These are phyloP conservation scores for Melanchra persicariae DNA, from an alignment of 2,888 invertebrate genomes.

Conservation along the genomic window DNA sequence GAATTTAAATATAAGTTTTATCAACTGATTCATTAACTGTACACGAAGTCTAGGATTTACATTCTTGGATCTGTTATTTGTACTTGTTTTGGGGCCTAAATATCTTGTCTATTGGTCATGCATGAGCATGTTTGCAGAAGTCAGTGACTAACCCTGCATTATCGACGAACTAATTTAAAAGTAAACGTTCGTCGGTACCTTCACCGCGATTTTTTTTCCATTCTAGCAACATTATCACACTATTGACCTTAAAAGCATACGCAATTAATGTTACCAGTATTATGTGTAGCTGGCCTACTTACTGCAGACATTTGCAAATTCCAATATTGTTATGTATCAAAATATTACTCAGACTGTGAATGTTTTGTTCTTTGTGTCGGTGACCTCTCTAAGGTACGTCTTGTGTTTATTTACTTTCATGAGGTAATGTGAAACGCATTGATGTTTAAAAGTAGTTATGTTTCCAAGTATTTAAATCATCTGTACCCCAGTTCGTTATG, in stretches of 20 bases:
- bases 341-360: slow-evolving; percentile 69
- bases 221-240: slow-evolving; percentile 45
- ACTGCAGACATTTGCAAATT: slow-evolving; percentile 73
- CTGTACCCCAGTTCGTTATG: slow-evolving; percentile 18
- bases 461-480: slow-evolving; percentile 19
- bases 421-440: slow-evolving; percentile 44
- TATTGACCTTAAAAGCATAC: slow-evolving; percentile 57
- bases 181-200: slow-evolving; percentile 26
- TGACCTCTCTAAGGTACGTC: slow-evolving; percentile 59
- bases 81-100: not conserved
- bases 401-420: slow-evolving; percentile 56
- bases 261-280: slow-evolving; percentile 49
- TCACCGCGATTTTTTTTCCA: slow-evolving; percentile 42
- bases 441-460: slow-evolving; percentile 6
- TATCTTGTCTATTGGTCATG: slow-evolving; percentile 30
- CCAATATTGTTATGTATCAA: slow-evolving; percentile 70
- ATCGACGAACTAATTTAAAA: slow-evolving; percentile 9
- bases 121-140: slow-evolving; percentile 8
- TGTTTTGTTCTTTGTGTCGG: slow-evolving; percentile 64
- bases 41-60: slow-evolving; percentile 2
- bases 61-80: not conserved
- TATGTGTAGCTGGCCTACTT: slow-evolving; percentile 70
- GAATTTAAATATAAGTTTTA: slow-evolving; percentile 9
- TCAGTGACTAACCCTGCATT: slow-evolving; percentile 15
- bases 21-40: not conserved